Percentiles rank a stretch among this genome's conserved stretches.
Conservation (phyloP, 2,113 vertebrate species). For the Miniopterus natalensis region DNA sequence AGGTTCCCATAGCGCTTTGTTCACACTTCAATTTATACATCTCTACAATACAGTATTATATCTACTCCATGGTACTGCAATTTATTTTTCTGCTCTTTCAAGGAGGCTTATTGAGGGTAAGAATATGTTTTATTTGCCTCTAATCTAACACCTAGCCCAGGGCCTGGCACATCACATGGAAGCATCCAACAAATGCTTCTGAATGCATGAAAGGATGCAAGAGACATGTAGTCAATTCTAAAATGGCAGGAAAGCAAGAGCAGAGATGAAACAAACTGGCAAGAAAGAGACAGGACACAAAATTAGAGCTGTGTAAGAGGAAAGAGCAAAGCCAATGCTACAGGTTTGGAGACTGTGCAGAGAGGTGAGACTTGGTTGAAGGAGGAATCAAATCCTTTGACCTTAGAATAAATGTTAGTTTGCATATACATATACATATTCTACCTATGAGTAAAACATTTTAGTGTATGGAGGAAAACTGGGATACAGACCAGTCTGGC, state of each 20-base stretch:
- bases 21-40: background rate
- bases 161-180: background rate
- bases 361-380: background rate
- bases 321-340: background rate
- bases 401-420: background rate
- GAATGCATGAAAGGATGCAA: conserved; percentile 14
- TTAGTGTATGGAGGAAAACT: background rate
- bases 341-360: background rate
- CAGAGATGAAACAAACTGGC: background rate
- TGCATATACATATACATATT: background rate
- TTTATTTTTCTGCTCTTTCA: conserved; percentile 52
- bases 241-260: background rate
- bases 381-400: background rate
- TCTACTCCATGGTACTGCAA: background rate
- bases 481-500: background rate
- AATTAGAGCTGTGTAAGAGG: background rate
- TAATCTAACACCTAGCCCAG: conserved; percentile 24
- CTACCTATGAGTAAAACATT: background rate
- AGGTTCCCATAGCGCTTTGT: background rate
- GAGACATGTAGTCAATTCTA: background rate
- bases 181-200: background rate
- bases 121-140: conserved; percentile 9
- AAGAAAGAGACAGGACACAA: background rate
- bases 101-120: background rate
- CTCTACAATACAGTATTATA: background rate